phyloP scores from a whole-genome alignment of 2,797 vertebrate genomes.

The Intellagama lesueurii region DNA sequence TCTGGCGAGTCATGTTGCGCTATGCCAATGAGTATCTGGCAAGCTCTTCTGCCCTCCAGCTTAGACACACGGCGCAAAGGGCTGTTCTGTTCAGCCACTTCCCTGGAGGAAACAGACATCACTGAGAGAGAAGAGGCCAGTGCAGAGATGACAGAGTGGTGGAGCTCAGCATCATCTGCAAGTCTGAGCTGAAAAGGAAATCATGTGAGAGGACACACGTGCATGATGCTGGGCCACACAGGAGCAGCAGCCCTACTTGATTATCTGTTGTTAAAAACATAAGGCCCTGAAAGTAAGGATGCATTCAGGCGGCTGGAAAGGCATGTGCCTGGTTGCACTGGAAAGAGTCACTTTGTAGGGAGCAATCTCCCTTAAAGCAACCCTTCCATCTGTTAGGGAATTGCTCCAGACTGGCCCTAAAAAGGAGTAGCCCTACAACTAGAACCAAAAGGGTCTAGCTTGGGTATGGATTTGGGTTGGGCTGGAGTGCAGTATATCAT shows the following conservation, averaged over 20 bases:
- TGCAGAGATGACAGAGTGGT: fast-evolving
- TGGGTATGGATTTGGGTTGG: too few species aligned
- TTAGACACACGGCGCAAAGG: constrained; percentile 78
- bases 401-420: too few species aligned
- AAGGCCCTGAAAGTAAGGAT: too few species aligned
- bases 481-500: too few species aligned
- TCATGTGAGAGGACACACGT: too few species aligned
- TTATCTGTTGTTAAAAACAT: background rate
- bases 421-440: too few species aligned
- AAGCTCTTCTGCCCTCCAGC: constrained; percentile 63
- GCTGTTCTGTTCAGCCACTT: constrained; percentile 89
- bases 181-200: background rate
- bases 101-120: constrained; percentile 76
- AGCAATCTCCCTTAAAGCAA: too few species aligned
- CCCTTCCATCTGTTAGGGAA: too few species aligned
- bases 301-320: too few species aligned
- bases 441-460: too few species aligned
- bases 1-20: constrained; percentile 91
- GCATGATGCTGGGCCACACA: background rate
- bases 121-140: background rate
- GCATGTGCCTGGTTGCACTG: too few species aligned
- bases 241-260: background rate
- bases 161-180: background rate
- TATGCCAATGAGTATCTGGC: constrained; percentile 81
- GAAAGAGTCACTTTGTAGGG: too few species aligned